A percentile compares a stretch with the other conserved stretches of the same genome.
Evolutionary conservation across 2,797 vertebrate genomes (phyloP).

Genomic region (Forpus xanthops): DNA sequence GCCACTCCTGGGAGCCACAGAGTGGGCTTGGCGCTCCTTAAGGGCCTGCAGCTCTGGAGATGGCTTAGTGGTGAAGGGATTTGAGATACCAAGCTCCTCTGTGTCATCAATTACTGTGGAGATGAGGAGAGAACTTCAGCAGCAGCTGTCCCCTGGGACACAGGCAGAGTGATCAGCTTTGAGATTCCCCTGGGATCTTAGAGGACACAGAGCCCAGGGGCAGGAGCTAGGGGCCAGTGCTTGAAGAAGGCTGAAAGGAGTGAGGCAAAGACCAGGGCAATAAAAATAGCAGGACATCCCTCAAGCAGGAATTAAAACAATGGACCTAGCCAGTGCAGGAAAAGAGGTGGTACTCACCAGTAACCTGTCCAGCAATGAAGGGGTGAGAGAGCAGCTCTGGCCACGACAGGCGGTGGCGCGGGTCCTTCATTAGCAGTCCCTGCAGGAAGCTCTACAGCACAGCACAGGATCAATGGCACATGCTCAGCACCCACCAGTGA

Average conservation of each 20-base stretch:
- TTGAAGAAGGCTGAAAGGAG: neutral
- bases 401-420: slow-evolving; percentile 89
- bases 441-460: slow-evolving; percentile 88
- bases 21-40: slow-evolving; percentile 84
- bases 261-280: neutral
- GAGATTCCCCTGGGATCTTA: neutral
- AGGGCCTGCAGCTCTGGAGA: slow-evolving; percentile 84
- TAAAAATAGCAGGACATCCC: neutral
- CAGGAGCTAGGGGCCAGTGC: neutral
- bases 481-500: neutral
- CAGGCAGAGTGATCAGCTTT: neutral
- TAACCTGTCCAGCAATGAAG: slow-evolving; percentile 88
- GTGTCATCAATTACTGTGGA: slow-evolving; percentile 82
- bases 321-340: rapidly evolving
- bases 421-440: slow-evolving; percentile 93
- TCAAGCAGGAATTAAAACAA: neutral
- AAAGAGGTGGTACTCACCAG: slow-evolving; percentile 77
- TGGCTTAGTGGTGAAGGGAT: slow-evolving; percentile 86
- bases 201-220: neutral
- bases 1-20: slow-evolving; percentile 71
- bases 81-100: slow-evolving; percentile 66
- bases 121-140: neutral
- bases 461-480: neutral
- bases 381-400: slow-evolving; percentile 91
- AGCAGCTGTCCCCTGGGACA: neutral